Percentiles rank a stretch among this genome's conserved stretches.
These are phyloP conservation scores for Apodemus sylvaticus DNA, from an alignment of 2,113 vertebrate species.

Conservation along the genomic window DNA sequence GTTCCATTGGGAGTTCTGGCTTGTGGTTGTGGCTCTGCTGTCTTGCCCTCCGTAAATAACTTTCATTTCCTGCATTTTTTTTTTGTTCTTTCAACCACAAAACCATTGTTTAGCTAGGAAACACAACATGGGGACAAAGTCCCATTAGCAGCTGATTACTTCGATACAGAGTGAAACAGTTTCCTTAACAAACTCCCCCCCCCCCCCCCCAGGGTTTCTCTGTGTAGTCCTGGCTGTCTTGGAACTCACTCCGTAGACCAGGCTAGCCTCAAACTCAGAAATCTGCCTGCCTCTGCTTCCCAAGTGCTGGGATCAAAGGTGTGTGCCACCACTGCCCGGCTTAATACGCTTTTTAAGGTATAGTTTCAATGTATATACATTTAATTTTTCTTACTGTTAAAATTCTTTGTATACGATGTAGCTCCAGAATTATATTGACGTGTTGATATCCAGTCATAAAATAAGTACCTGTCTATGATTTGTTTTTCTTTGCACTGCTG, in stretches of 20 bases:
- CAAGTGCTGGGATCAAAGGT: too few relatives aligned
- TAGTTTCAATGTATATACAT: not conserved
- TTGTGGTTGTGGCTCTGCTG: not conserved
- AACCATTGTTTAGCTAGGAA: not conserved
- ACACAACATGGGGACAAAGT: not conserved
- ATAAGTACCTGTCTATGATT: not conserved
- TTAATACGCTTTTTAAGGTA: not conserved
- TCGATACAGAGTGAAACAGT: not conserved
- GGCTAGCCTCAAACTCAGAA: too few relatives aligned
- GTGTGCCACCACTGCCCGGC: too few relatives aligned
- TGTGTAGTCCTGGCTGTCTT: too few relatives aligned
- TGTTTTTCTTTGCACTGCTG: not conserved
- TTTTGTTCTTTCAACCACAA: not conserved
- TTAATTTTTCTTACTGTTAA: not conserved
- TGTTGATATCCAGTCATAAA: not conserved
- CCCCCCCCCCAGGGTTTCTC: too few relatives aligned
- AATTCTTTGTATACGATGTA: not conserved
- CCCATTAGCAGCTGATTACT: not conserved
- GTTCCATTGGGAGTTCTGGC: not conserved
- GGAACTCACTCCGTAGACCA: too few relatives aligned
- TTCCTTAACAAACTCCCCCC: too few relatives aligned
- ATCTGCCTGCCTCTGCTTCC: too few relatives aligned
- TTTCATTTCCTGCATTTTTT: conserved; percentile 15
- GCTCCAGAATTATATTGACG: not conserved
- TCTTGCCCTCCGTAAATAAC: not conserved